Evolutionary conservation across 2,888 invertebrate species (phyloP), one percentile per base, ranked within the genome.

Genomic region (Halictus ligatus): DNA sequence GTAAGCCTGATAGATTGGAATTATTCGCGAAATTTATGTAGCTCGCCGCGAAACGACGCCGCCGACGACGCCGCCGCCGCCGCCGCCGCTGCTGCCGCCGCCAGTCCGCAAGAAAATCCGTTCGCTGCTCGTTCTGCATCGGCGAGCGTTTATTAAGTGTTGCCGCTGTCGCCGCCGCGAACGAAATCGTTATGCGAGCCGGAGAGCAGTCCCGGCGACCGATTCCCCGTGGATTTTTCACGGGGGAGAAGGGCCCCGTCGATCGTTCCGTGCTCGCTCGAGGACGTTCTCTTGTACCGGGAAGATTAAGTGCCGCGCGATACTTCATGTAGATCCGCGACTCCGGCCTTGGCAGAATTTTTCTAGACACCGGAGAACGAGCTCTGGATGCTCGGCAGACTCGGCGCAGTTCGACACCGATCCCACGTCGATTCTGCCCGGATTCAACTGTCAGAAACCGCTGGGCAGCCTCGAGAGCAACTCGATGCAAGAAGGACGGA

Each of bases 1-100:
- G 87, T 84, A 87, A 87, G 76, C 72, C 79, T 84, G 87, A 87
- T 84, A 80, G 84, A 84, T 88, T 80, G 87, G 78, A 84, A 87
- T 87, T 87, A 87, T 81, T 64, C 78, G 87, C 73, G 76, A 81
- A 84, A 87, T 87, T 87, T 87, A 87, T 81, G 84, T 79, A 79
- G 64, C 75, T 74, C 69, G 75, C 73, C 46, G 58, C 75, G 46
- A 58, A 64, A 48, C 40, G 71, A 43, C 71, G 71, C 71, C 71
- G 43, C 10, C 60, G 71, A 21, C 75, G 40, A 60, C 67, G 73
- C 18, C 1, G 40, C 69, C 43, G 40, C 60, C 25, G 72, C 72
- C 75, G 40, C 64, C 35, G 35, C 35, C 35, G 35, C 64, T 3
- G 35, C 35, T 3, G 35, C 60, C 25, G 72, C 72, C 60, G 54